Conservation (phyloP, 2,888 invertebrate genomes). For the Theodoxus fluviatilis region DNA sequence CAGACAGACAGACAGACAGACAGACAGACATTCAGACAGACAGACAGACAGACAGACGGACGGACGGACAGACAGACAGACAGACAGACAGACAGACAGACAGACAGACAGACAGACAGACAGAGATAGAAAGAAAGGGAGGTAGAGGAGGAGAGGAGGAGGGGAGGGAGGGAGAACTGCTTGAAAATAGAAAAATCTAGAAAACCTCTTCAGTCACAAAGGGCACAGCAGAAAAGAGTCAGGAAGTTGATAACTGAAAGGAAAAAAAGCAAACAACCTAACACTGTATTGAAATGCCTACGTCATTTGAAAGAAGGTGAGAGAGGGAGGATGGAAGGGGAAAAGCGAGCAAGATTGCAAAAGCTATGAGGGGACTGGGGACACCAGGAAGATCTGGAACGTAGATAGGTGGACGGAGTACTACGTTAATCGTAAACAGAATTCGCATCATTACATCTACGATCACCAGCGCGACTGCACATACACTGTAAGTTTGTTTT, state of each 20-base stretch:
- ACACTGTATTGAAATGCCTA: neutral
- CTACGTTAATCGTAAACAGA: too few species aligned
- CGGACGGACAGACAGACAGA: neutral
- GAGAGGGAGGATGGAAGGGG: neutral
- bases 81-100: constrained; percentile 18
- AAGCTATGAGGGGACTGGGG: too few species aligned
- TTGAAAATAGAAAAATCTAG: neutral
- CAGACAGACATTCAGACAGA: neutral
- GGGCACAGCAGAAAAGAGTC: neutral
- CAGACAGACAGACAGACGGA: constrained; percentile 18
- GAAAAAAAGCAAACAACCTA: neutral
- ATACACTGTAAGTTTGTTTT: too few species aligned
- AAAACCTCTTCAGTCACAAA: too few species aligned
- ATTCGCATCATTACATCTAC: too few species aligned
- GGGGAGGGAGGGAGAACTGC: neutral
- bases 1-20: constrained; percentile 7
- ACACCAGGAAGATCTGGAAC: too few species aligned
- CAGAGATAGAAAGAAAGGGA: neutral
- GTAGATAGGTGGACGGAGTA: too few species aligned
- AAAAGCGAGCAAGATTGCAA: too few species aligned
- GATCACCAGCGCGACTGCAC: too few species aligned
- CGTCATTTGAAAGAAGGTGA: neutral
- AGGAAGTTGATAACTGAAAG: constrained; percentile 9
- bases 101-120: neutral
- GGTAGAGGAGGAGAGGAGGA: neutral